Conservation (phyloP, 2,113 vertebrate species). For the Tachycineta bicolor region DNA sequence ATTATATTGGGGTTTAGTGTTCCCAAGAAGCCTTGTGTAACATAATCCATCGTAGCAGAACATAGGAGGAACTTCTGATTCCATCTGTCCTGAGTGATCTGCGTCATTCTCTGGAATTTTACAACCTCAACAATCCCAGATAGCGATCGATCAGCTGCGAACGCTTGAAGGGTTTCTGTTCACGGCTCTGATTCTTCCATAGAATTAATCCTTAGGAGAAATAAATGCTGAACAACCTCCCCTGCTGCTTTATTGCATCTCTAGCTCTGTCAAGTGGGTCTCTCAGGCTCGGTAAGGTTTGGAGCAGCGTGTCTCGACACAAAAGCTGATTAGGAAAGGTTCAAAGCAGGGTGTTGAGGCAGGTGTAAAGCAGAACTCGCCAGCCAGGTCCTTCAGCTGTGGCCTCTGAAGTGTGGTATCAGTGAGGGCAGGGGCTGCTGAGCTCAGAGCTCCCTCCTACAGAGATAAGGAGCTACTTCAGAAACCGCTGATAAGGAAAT, state of each 20-base stretch:
- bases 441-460: background rate
- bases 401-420: accelerated
- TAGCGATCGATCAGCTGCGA: accelerated
- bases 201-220: background rate
- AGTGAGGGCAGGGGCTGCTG: background rate
- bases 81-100: background rate
- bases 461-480: background rate
- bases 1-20: background rate
- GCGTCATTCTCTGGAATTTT: background rate
- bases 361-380: background rate
- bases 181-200: background rate
- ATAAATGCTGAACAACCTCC: background rate
- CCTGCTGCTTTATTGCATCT: background rate
- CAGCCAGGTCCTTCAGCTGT: background rate
- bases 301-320: background rate
- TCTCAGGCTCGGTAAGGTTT: accelerated
- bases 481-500: background rate
- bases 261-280: accelerated
- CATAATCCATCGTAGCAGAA: background rate
- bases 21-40: background rate
- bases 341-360: background rate
- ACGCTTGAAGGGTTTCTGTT: background rate
- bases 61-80: background rate
- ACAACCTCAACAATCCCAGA: background rate
- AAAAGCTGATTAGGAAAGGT: background rate